Percentiles rank a stretch among this genome's conserved stretches.
Evolutionary conservation across 2,797 vertebrate species (phyloP).

Genomic region (Aldrovandia affinis): DNA sequence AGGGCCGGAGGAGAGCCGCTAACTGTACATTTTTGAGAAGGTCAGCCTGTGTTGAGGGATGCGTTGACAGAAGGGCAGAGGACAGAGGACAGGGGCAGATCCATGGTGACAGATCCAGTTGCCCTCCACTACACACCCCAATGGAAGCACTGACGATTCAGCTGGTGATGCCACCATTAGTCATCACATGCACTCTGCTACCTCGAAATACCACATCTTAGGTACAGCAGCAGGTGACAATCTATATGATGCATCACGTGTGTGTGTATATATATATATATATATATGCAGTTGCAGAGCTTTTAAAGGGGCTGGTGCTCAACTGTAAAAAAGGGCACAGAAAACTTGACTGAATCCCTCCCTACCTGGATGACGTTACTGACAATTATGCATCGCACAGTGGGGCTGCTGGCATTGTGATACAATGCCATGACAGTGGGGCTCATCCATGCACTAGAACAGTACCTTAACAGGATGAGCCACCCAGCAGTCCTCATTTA

Average conservation of each 20-base stretch:
- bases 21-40: background rate
- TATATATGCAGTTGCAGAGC: background rate
- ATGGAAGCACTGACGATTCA: background rate
- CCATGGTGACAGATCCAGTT: background rate
- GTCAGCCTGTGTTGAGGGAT: background rate
- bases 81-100: background rate
- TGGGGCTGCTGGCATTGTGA: too few species aligned
- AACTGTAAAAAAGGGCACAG: too few species aligned
- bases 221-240: background rate
- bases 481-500: too few species aligned
- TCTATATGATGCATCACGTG: background rate
- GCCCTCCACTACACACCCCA: background rate
- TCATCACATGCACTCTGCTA: background rate
- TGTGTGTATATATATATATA: background rate
- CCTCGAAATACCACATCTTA: background rate
- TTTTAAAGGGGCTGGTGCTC: too few species aligned
- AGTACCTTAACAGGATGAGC: too few species aligned
- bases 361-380: too few species aligned
- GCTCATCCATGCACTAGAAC: too few species aligned
- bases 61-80: background rate
- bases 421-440: too few species aligned
- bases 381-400: too few species aligned
- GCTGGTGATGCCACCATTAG: background rate
- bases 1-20: background rate
- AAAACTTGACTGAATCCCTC: too few species aligned